A percentile compares a stretch with the other conserved stretches of the same genome.
Evolutionary conservation across 2,888 invertebrate species (phyloP).

Genomic region (Orthosia gothica): DNA sequence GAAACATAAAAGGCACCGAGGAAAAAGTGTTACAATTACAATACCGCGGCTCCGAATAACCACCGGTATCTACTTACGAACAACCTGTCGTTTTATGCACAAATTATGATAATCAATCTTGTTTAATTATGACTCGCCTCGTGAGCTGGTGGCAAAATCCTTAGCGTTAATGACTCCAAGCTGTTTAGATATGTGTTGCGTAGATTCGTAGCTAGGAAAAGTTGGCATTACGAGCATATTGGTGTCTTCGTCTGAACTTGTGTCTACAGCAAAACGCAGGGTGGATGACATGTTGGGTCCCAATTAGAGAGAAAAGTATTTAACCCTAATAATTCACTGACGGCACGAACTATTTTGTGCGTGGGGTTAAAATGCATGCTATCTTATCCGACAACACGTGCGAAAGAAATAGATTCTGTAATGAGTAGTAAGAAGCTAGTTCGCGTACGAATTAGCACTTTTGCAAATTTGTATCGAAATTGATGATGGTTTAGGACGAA

Average conservation of each 20-base stretch:
- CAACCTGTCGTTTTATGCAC: constrained; percentile 40
- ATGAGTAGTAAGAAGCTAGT: too few species aligned
- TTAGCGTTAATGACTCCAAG: not conserved
- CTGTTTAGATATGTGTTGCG: not conserved
- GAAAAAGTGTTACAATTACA: constrained; percentile 16
- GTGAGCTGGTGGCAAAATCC: constrained; percentile 35
- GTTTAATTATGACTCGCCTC: constrained; percentile 37
- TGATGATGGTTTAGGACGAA: too few species aligned
- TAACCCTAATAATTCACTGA: too few species aligned
- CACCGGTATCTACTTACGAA: not conserved
- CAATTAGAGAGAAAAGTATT: not conserved
- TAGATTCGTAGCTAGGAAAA: not conserved
- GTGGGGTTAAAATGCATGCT: too few species aligned
- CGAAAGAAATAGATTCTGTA: too few species aligned
- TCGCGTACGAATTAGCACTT: too few species aligned
- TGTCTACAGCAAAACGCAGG: not conserved
- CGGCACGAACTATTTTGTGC: too few species aligned
- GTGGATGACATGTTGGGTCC: not conserved
- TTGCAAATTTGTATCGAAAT: too few species aligned
- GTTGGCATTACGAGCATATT: not conserved
- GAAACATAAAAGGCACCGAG: constrained; percentile 8
- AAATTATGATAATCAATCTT: constrained; percentile 45
- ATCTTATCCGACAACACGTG: too few species aligned
- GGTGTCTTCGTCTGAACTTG: not conserved
- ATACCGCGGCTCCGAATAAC: not conserved